Percentiles rank a stretch among this genome's conserved stretches.
phyloP scores from a whole-genome alignment of 2,888 invertebrate genomes.

The Erebia palarica region DNA sequence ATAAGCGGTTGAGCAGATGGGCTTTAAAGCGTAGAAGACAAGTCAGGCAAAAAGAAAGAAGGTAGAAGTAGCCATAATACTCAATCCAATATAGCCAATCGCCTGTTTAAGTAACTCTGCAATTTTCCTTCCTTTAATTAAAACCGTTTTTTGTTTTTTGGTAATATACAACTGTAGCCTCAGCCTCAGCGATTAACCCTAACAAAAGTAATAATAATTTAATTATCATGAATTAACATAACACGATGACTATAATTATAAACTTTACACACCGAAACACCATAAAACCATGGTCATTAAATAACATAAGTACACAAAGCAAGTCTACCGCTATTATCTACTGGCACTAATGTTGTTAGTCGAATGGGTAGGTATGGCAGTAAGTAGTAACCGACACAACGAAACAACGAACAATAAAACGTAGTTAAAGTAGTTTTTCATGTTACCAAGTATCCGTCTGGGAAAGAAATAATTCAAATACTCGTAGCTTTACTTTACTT shows the following conservation, averaged over 20 bases:
- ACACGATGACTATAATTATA: slow-evolving; percentile 4
- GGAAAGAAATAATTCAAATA: slow-evolving; percentile 54
- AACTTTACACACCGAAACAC: slow-evolving; percentile 18
- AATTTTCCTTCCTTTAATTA: too few relatives aligned
- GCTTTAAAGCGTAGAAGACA: too few relatives aligned
- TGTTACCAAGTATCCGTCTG: slow-evolving; percentile 61
- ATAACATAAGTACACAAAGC: slow-evolving; percentile 23
- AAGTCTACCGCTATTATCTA: slow-evolving; percentile 38
- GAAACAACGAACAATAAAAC: slow-evolving; percentile 74
- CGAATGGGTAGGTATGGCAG: slow-evolving; percentile 50
- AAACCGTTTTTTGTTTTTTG: too few relatives aligned
- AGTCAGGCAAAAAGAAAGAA: too few relatives aligned
- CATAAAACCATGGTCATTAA: slow-evolving; percentile 20
- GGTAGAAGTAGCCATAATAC: too few relatives aligned
- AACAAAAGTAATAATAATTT: slow-evolving; percentile 14
- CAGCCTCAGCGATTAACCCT: neutral
- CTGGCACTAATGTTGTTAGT: slow-evolving; percentile 48
- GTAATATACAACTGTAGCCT: too few relatives aligned
- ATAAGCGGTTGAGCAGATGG: too few relatives aligned
- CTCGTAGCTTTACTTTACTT: slow-evolving; percentile 40
- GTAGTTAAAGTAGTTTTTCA: slow-evolving; percentile 77
- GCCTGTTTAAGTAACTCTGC: too few relatives aligned
- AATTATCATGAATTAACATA: slow-evolving; percentile 14
- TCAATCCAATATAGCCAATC: too few relatives aligned
- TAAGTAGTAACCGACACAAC: slow-evolving; percentile 62